A percentile compares a stretch with the other conserved stretches of the same genome.
Conservation (phyloP, 2,113 vertebrate species). For the Potamarius usumacintae region DNA sequence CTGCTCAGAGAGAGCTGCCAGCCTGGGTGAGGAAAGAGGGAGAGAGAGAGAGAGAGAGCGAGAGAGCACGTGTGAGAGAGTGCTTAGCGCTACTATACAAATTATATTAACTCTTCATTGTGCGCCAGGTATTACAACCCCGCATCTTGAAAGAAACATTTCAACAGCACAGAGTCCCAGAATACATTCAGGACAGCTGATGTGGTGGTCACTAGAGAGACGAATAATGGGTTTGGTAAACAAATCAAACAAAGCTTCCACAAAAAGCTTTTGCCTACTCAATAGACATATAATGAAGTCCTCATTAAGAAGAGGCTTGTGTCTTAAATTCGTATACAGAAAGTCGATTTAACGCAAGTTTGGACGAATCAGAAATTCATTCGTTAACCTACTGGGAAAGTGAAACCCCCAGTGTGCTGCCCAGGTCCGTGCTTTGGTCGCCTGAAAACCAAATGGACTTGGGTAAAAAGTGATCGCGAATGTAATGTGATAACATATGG, state of each 20-base stretch:
- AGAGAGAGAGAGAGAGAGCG: not conserved
- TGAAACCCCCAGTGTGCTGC: not conserved
- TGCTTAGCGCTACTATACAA: constrained; percentile 15
- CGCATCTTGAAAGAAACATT: not conserved
- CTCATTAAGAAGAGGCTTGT: not conserved
- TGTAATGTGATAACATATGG: too few relatives aligned
- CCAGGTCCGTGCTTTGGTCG: not conserved
- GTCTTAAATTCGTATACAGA: not conserved
- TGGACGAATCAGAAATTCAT: not conserved
- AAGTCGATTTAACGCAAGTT: not conserved
- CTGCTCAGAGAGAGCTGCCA: constrained; percentile 28
- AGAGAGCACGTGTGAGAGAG: not conserved
- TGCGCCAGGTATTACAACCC: not conserved
- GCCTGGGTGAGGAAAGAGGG: not conserved
- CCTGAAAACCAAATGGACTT: not conserved
- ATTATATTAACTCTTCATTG: not conserved
- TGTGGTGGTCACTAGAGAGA: not conserved
- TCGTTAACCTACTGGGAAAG: not conserved
- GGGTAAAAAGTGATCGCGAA: not conserved
- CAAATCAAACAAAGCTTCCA: not conserved
- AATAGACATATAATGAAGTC: not conserved
- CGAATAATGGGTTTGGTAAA: not conserved
- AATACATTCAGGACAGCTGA: not conserved
- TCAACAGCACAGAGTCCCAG: not conserved
- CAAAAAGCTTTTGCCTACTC: not conserved